Percentiles rank a stretch among this genome's conserved stretches.
Evolutionary conservation across 2,888 invertebrate genomes (phyloP).

Genomic region (Calliscelio sp.): DNA sequence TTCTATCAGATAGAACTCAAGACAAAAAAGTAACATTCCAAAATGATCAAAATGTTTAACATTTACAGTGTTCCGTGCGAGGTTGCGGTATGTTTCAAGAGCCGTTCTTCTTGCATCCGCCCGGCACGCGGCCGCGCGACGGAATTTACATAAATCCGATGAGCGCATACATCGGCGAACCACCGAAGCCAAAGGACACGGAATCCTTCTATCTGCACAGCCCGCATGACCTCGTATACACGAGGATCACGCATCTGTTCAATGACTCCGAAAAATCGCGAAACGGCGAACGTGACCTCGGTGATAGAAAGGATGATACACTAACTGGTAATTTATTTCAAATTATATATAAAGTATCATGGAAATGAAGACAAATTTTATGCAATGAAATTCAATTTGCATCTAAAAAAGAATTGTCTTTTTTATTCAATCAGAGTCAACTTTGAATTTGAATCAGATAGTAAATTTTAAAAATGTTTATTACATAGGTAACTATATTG

Average conservation of each 20-base stretch:
- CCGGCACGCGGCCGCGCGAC: constrained; percentile 88
- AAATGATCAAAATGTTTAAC: neutral
- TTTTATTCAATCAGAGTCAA: no score
- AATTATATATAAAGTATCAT: no score
- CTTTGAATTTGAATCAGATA: no score
- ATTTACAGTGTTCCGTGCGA: constrained; percentile 81
- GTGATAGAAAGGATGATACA: constrained; percentile 84
- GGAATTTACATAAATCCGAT: constrained; percentile 95
- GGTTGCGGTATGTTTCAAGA: constrained; percentile 85
- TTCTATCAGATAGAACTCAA: no score
- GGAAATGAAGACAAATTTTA: no score
- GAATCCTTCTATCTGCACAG: constrained; percentile 95
- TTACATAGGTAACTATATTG: no score
- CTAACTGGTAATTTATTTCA: constrained; percentile 85
- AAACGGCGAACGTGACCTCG: constrained; percentile 75
- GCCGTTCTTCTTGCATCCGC: constrained; percentile 85
- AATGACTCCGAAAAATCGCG: constrained; percentile 84
- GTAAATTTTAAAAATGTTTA: no score
- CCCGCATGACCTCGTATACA: constrained; percentile 92
- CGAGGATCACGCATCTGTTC: constrained; percentile 94
- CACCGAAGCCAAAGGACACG: constrained; percentile 81
- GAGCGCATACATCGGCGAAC: constrained; percentile 86
- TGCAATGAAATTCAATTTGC: no score
- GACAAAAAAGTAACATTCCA: no score
- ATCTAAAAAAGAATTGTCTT: no score